Evolutionary conservation across 2,888 invertebrate genomes (phyloP).

Genomic region (Phyto melanocephala): DNA sequence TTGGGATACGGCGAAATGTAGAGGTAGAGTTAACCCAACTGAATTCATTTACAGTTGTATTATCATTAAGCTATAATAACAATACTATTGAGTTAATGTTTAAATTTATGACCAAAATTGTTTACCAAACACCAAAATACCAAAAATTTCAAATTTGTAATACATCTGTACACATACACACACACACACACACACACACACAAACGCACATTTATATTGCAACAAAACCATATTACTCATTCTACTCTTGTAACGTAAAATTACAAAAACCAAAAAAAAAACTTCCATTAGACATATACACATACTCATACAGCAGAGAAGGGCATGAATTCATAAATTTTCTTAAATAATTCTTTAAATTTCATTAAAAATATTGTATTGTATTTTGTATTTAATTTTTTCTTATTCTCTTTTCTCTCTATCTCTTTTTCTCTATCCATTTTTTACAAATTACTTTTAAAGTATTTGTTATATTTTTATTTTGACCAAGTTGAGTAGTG

Average conservation of each 20-base stretch:
- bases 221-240: background rate
- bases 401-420: no score
- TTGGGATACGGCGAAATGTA: no score
- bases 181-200: background rate
- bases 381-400: no score
- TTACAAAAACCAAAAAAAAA: constrained; percentile 14
- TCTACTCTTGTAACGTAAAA: background rate
- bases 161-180: background rate
- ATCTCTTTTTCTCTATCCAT: no score
- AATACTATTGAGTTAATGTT: constrained; percentile 59
- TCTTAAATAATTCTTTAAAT: no score
- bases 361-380: no score
- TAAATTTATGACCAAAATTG: constrained; percentile 58
- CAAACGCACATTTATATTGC: background rate
- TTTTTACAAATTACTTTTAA: no score
- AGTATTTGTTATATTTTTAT: no score
- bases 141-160: constrained; percentile 43
- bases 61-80: constrained; percentile 50
- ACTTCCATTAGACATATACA: constrained; percentile 7
- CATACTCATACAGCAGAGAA: background rate
- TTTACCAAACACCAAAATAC: constrained; percentile 40
- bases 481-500: no score
- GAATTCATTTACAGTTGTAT: constrained; percentile 35
- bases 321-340: no score
- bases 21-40: background rate